phyloP scores from a whole-genome alignment of 2,888 invertebrate genomes.

The Rosalia funebris region DNA sequence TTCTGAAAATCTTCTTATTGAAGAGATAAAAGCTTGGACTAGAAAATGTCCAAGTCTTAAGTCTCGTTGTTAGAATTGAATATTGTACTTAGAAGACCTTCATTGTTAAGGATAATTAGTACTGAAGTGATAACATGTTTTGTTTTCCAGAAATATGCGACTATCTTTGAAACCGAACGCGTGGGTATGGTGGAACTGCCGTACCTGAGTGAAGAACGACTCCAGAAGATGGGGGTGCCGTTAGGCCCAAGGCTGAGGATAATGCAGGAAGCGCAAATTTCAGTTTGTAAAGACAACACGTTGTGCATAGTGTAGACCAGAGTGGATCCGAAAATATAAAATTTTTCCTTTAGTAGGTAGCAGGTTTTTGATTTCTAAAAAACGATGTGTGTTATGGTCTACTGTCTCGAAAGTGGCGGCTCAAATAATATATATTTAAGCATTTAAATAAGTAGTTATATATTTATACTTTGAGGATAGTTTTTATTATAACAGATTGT shows the following conservation, averaged over 20 bases:
- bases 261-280: slow-evolving; percentile 83
- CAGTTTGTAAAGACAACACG: slow-evolving; percentile 72
- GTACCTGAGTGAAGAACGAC: slow-evolving; percentile 87
- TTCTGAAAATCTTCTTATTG: too few relatives aligned
- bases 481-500: slow-evolving; percentile 11
- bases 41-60: too few relatives aligned
- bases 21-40: too few relatives aligned
- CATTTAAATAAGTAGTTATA: background rate
- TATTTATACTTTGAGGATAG: slow-evolving; percentile 13
- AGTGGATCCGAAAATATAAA: too few relatives aligned
- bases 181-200: slow-evolving; percentile 91
- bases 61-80: too few relatives aligned
- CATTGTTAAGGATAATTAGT: too few relatives aligned
- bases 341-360: too few relatives aligned
- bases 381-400: slow-evolving; percentile 5
- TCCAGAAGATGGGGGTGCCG: slow-evolving; percentile 90
- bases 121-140: slow-evolving; percentile 6
- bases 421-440: slow-evolving; percentile 18
- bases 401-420: slow-evolving; percentile 43
- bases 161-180: slow-evolving; percentile 83
- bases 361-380: too few relatives aligned
- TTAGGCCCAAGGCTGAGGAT: slow-evolving; percentile 89
- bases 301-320: slow-evolving; percentile 70
- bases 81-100: too few relatives aligned
- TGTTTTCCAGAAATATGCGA: slow-evolving; percentile 82